Conservation (phyloP, 1,140 invertebrate genomes). For the Myzus persicae region DNA sequence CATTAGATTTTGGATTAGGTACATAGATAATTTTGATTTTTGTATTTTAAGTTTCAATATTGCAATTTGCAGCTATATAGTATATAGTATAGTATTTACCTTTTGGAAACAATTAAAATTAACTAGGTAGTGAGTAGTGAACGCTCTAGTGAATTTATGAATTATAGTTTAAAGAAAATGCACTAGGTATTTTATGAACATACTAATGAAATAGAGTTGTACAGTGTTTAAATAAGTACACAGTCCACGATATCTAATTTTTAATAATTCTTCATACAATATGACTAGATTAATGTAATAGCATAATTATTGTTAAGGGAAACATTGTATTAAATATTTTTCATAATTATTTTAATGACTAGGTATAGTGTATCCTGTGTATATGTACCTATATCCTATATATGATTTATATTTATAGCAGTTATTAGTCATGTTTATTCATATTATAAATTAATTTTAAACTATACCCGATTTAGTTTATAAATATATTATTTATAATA, state of each 20-base stretch:
- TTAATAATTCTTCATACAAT: neutral
- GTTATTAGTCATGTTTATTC: neutral
- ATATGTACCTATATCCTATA: neutral
- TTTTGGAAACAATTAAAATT: neutral
- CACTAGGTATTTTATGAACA: conserved; percentile 13
- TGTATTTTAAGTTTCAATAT: conserved; percentile 37
- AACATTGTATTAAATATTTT: neutral
- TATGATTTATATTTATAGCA: conserved; percentile 9
- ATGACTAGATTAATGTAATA: neutral
- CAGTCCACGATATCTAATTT: neutral
- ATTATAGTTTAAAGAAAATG: neutral
- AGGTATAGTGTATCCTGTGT: neutral
- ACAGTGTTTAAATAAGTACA: conserved; percentile 24
- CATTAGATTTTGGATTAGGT: conserved; percentile 44
- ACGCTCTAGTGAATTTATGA: neutral
- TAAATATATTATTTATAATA: neutral
- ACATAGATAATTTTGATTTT: conserved; percentile 23
- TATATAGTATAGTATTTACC: conserved; percentile 19
- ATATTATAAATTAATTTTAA: neutral
- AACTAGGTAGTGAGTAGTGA: conserved; percentile 23
- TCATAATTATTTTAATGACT: neutral
- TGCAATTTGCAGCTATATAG: conserved; percentile 24
- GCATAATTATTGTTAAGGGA: neutral
- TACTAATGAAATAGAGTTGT: neutral
- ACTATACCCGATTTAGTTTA: neutral